Evolutionary conservation across 2,113 vertebrate species (phyloP).

Genomic region (Speoplatyrhinus poulsoni): DNA sequence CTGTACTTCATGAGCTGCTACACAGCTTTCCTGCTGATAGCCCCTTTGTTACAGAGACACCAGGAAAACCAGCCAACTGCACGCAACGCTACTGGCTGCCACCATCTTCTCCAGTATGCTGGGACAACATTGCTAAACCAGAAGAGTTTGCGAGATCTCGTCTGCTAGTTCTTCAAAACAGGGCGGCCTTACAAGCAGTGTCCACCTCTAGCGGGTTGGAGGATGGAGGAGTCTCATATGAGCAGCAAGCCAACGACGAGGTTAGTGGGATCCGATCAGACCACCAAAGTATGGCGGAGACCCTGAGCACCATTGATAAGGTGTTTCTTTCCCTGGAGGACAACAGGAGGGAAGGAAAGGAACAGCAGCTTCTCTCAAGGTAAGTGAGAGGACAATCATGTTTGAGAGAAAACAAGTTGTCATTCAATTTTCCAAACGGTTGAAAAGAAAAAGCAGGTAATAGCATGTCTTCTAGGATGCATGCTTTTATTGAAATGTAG

Average conservation of each 20-base stretch:
- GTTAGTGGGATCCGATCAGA: conserved; percentile 69
- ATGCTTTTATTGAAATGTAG: too few species aligned
- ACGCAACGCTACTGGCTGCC: conserved; percentile 78
- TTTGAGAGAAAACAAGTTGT: not conserved
- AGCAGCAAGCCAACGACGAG: conserved; percentile 69
- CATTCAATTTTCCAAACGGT: too few species aligned
- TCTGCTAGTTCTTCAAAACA: conserved; percentile 76
- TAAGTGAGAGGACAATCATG: conserved; percentile 28
- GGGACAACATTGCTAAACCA: conserved; percentile 71
- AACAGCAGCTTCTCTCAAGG: conserved; percentile 62
- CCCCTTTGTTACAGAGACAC: conserved; percentile 62
- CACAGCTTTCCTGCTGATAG: conserved; percentile 77
- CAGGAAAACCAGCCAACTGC: conserved; percentile 69
- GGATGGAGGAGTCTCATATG: conserved; percentile 67
- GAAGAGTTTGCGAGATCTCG: conserved; percentile 76
- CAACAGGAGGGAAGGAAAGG: conserved; percentile 69
- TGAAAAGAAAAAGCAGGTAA: not conserved
- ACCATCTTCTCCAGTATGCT: conserved; percentile 65
- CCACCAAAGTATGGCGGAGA: conserved; percentile 62
- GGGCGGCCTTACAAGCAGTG: conserved; percentile 73
- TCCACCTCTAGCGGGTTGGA: conserved; percentile 69
- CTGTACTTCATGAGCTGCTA: conserved; percentile 63
- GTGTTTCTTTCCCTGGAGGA: conserved; percentile 75
- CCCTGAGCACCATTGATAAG: conserved; percentile 70
- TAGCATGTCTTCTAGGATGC: not conserved